These are phyloP conservation scores for Halocynthia aurantium DNA, from an alignment of 23 tunicate genomes.

Conservation along the genomic window DNA sequence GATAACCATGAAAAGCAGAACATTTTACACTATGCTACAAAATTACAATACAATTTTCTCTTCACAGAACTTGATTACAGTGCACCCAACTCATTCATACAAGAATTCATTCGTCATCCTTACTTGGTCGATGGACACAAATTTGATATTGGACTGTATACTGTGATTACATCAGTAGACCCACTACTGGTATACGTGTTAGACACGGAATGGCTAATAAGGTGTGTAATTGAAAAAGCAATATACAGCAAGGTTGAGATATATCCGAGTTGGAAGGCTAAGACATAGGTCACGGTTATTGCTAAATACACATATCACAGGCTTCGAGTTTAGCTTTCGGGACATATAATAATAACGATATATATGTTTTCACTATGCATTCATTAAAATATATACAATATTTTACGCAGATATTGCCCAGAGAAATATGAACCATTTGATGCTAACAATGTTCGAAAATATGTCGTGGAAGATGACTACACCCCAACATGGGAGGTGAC, in stretches of 20 bases:
- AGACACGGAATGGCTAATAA: slow-evolving; percentile 78
- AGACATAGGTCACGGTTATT: too few species aligned
- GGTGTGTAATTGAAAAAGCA: slow-evolving; percentile 6
- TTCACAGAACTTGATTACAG: slow-evolving; percentile 41
- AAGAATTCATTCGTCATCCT: slow-evolving; percentile 68
- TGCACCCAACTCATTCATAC: slow-evolving; percentile 72
- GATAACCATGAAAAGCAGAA: too few species aligned
- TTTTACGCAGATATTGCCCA: slow-evolving; percentile 53
- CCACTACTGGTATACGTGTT: slow-evolving; percentile 75
- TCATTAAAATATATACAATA: not conserved
- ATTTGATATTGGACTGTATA: slow-evolving; percentile 93
- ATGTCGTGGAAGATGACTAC: slow-evolving; percentile 97
- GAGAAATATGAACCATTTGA: slow-evolving; percentile 82
- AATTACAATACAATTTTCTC: not conserved
- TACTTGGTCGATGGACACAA: slow-evolving; percentile 64
- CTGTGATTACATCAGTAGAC: slow-evolving; percentile 79
- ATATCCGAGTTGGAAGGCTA: too few species aligned
- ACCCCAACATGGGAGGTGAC: slow-evolving; percentile 87
- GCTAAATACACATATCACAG: too few species aligned
- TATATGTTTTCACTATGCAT: too few species aligned
- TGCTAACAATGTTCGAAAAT: slow-evolving; percentile 51
- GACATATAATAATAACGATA: too few species aligned
- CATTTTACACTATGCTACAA: not conserved
- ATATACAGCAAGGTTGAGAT: too few species aligned
- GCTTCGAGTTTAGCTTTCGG: too few species aligned